Conservation (phyloP, 2,888 invertebrate genomes). For the Tipula lateralis region DNA sequence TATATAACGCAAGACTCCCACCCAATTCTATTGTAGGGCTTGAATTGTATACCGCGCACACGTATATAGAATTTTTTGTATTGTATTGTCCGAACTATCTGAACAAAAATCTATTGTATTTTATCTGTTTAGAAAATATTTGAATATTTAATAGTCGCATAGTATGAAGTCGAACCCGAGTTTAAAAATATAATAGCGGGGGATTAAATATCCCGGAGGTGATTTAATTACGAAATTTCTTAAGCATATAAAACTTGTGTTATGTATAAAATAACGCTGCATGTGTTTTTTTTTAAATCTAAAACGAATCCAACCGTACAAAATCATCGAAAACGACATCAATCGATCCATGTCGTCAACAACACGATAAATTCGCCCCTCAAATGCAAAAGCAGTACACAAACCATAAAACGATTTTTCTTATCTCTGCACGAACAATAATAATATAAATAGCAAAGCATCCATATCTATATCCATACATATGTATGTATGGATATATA, state of each 20-base stretch:
- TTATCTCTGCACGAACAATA: not conserved
- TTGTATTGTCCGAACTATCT: not conserved
- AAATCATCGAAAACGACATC: not conserved
- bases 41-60: not conserved
- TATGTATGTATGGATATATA: too few relatives aligned
- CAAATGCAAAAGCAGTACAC: not conserved
- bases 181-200: not conserved
- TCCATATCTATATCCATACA: not conserved
- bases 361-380: not conserved
- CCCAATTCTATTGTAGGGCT: not conserved
- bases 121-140: not conserved
- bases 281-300: not conserved
- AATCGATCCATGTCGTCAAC: not conserved
- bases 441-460: not conserved
- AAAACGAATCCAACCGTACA: not conserved
- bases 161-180: not conserved
- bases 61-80: not conserved
- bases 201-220: not conserved
- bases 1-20: conserved; percentile 5
- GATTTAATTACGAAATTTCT: not conserved
- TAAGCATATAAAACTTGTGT: not conserved
- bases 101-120: not conserved
- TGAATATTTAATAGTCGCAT: not conserved
- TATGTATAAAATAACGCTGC: not conserved
- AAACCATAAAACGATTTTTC: not conserved